Evolutionary conservation across 2,888 invertebrate genomes (phyloP).

Genomic region (Ferrisia virgata): DNA sequence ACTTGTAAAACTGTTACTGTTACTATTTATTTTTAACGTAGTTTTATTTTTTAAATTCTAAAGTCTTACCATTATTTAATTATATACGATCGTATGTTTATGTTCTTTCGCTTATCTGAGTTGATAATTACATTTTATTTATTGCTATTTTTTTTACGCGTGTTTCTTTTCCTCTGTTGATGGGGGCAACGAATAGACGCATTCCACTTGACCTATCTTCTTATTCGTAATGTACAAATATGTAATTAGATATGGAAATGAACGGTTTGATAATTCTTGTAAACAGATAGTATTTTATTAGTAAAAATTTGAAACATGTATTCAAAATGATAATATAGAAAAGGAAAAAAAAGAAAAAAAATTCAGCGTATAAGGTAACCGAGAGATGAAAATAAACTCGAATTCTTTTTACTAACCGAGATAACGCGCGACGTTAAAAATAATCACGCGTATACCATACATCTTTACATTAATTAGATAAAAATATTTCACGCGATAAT

Average conservation of each 20-base stretch:
- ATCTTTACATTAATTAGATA: neutral
- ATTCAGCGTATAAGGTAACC: neutral
- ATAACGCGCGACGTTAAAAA: neutral
- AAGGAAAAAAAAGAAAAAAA: no score
- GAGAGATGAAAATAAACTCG: neutral
- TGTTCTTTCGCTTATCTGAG: conserved; percentile 35
- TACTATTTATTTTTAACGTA: conserved; percentile 12
- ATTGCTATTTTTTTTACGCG: neutral
- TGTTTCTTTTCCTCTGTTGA: neutral
- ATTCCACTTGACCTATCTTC: no score
- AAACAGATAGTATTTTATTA: no score
- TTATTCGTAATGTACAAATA: no score
- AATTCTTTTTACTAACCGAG: neutral
- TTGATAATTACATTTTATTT: conserved; percentile 22
- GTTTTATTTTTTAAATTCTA: conserved; percentile 14
- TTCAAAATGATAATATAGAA: no score
- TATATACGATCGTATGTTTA: conserved; percentile 25
- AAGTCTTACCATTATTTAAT: conserved; percentile 40
- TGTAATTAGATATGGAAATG: no score
- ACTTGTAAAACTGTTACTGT: neutral
- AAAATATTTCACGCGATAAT: neutral
- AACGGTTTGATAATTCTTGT: no score
- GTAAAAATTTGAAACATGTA: no score
- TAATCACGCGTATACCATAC: neutral
- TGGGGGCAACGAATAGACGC: no score